A percentile compares a stretch with the other conserved stretches of the same genome.
Conservation (phyloP, 64 coral and sea anemone species). For the Montipora capricornis region DNA sequence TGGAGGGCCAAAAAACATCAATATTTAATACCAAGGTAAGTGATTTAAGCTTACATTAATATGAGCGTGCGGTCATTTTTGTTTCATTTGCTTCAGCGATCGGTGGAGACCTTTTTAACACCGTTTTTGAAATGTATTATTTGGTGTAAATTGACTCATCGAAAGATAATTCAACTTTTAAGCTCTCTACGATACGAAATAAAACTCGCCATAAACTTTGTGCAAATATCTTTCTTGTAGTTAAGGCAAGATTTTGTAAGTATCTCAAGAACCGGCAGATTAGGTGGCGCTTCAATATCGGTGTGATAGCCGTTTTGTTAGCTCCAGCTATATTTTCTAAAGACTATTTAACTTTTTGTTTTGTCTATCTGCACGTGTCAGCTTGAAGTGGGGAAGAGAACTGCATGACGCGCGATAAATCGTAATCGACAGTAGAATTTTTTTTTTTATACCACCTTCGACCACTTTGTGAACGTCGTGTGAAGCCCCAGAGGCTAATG, state of each 20-base stretch:
- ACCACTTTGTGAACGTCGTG: too few species aligned
- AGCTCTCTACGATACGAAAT: background rate
- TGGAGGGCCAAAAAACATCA: constrained; percentile 66
- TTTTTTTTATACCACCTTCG: background rate
- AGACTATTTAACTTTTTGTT: background rate
- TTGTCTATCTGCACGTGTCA: background rate
- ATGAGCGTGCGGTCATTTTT: too few species aligned
- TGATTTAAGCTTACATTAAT: too few species aligned
- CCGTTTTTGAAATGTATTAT: background rate
- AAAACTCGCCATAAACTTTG: background rate
- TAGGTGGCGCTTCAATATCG: too few species aligned
- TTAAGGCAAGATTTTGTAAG: too few species aligned
- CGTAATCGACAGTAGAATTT: background rate
- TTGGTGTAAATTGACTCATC: background rate
- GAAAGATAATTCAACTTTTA: background rate
- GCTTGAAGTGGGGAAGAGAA: background rate
- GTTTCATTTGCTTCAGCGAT: too few species aligned
- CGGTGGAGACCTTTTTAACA: background rate
- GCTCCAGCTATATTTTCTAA: too few species aligned
- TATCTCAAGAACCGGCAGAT: background rate
- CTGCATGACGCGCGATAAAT: background rate
- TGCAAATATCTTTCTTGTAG: too few species aligned
- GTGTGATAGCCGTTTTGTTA: too few species aligned
- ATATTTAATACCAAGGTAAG: constrained; percentile 71
- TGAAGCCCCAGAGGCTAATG: too few species aligned